A percentile compares a stretch with the other conserved stretches of the same genome.
Evolutionary conservation across 1,140 invertebrate genomes (phyloP).

Genomic region (Proctacanthus coquilletti): DNA sequence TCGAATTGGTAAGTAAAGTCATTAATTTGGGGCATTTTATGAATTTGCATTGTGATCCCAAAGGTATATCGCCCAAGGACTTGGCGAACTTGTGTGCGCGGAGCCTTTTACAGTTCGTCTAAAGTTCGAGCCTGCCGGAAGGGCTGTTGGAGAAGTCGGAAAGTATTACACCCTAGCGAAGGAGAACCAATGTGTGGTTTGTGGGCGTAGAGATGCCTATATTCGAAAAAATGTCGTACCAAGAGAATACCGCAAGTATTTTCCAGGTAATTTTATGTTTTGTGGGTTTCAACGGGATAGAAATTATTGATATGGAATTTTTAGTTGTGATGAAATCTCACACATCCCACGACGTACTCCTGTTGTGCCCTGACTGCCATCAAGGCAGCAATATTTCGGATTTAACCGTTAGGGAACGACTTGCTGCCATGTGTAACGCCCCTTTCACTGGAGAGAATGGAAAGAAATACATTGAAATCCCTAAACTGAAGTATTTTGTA

Average conservation of each 20-base stretch:
- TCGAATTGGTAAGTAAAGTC: slow-evolving; percentile 49
- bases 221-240: slow-evolving; percentile 71
- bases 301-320: slow-evolving; percentile 16
- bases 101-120: slow-evolving; percentile 59
- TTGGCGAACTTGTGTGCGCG: slow-evolving; percentile 45
- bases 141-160: slow-evolving; percentile 50
- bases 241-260: slow-evolving; percentile 68
- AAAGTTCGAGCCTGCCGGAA: slow-evolving; percentile 65
- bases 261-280: slow-evolving; percentile 39
- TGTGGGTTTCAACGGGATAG: not conserved
- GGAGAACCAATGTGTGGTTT: slow-evolving; percentile 73
- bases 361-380: slow-evolving; percentile 62
- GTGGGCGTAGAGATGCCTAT: slow-evolving; percentile 51
- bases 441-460: slow-evolving; percentile 31
- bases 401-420: slow-evolving; percentile 38
- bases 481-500: slow-evolving; percentile 14
- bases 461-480: slow-evolving; percentile 24
- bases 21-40: too few species aligned
- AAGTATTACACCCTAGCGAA: slow-evolving; percentile 59
- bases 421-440: slow-evolving; percentile 47
- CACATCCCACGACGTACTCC: slow-evolving; percentile 65
- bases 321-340: slow-evolving; percentile 63
- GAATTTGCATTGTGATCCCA: slow-evolving; percentile 9
- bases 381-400: slow-evolving; percentile 54
- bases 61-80: slow-evolving; percentile 47